Conservation (phyloP, 2,113 vertebrate species). For the Salvelinus sp. region DNA sequence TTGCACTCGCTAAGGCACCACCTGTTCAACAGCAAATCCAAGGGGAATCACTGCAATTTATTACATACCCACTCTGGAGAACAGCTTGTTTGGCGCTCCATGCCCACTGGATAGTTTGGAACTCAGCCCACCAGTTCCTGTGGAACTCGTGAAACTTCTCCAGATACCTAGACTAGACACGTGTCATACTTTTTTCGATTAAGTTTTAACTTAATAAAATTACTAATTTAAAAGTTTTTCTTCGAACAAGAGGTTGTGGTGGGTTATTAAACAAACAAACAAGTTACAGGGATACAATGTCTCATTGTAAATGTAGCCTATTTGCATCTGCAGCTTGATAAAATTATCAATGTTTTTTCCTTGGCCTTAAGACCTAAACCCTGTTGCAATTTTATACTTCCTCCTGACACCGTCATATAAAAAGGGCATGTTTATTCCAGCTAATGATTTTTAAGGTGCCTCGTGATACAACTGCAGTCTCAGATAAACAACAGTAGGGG, state of each 20-base stretch:
- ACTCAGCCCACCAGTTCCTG: neutral
- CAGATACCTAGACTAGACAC: neutral
- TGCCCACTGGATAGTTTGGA: constrained; percentile 72
- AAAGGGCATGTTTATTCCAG: neutral
- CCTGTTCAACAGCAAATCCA: constrained; percentile 74
- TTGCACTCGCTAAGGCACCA: constrained; percentile 71
- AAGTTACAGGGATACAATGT: too few species aligned
- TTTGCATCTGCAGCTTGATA: neutral
- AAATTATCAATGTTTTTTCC: neutral
- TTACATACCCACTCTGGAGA: constrained; percentile 74
- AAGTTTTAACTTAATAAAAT: too few species aligned
- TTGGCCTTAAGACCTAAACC: neutral
- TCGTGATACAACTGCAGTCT: neutral
- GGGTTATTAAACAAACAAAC: too few species aligned
- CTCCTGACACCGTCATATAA: neutral
- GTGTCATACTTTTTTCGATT: too few species aligned
- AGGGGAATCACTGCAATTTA: constrained; percentile 74
- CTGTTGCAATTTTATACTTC: neutral
- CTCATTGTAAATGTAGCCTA: too few species aligned
- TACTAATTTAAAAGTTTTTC: too few species aligned
- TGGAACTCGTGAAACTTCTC: neutral
- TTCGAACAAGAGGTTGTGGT: too few species aligned
- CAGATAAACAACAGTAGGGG: neutral
- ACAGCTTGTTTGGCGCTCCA: constrained; percentile 69
- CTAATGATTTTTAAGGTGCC: neutral